Evolutionary conservation across 2,797 vertebrate species (phyloP).

Genomic region (Carduelis carduelis): DNA sequence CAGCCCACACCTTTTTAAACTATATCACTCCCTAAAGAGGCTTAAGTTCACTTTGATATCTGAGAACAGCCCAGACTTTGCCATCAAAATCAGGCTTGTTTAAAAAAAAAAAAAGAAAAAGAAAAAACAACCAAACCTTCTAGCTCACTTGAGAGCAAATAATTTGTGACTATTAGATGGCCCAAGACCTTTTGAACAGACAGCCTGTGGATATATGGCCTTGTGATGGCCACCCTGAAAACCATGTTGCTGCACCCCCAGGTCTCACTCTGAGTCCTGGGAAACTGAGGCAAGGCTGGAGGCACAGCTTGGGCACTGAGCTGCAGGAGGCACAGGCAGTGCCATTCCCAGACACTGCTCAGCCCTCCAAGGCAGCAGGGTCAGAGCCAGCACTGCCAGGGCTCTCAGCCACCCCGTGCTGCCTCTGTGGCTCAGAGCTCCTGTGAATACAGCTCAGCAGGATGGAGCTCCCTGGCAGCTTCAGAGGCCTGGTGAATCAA

Average conservation of each 20-base stretch:
- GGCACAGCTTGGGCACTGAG: neutral
- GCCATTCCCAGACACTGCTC: rapidly evolving
- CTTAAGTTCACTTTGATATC: constrained; percentile 6
- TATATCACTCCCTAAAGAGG: neutral
- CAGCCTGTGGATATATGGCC: neutral
- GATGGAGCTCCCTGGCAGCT: neutral
- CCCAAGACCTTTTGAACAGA: neutral
- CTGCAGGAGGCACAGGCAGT: neutral
- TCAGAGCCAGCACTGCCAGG: neutral
- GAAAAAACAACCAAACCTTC: neutral
- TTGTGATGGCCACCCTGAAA: neutral
- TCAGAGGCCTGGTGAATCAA: neutral
- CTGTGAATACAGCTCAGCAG: neutral
- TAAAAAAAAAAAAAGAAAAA: neutral
- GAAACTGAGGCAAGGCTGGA: neutral
- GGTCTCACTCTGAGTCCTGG: neutral
- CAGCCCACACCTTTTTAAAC: neutral
- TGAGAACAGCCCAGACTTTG: neutral
- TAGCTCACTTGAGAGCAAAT: neutral
- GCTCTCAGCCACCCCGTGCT: neutral
- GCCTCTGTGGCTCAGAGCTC: neutral
- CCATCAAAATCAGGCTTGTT: neutral
- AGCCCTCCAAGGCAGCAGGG: rapidly evolving
- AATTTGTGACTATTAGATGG: neutral
- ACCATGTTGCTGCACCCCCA: neutral